Percentiles rank a stretch among this genome's conserved stretches.
Evolutionary conservation across 2,888 invertebrate species (phyloP).

Genomic region (Blastobasis adustella): DNA sequence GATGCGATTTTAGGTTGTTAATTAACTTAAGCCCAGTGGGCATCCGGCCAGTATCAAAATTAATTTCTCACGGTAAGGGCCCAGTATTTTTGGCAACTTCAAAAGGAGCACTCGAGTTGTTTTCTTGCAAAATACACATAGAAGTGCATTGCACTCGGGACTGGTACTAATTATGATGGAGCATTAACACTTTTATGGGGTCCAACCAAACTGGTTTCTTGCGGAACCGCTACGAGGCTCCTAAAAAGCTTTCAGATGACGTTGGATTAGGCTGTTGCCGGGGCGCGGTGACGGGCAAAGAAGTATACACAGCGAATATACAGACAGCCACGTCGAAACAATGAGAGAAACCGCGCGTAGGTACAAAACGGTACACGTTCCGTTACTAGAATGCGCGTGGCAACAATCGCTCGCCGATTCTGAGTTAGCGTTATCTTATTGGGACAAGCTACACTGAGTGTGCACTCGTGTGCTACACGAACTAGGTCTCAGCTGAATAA

Average conservation of each 20-base stretch:
- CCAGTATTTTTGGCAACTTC: too few species aligned
- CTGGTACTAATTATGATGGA: constrained; percentile 24
- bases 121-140: constrained; percentile 1
- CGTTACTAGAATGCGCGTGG: constrained; percentile 24
- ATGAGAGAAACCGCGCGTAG: background rate
- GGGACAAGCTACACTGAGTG: too few species aligned
- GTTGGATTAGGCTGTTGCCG: background rate
- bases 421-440: constrained; percentile 27
- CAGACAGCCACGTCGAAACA: background rate
- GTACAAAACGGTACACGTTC: constrained; percentile 7
- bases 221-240: constrained; percentile 23
- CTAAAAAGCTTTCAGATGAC: constrained; percentile 1
- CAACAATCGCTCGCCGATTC: constrained; percentile 24
- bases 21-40: constrained; percentile 19
- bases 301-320: background rate
- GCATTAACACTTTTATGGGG: constrained; percentile 28
- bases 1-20: constrained; percentile 11
- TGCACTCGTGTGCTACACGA: constrained; percentile 6
- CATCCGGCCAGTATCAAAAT: constrained; percentile 13
- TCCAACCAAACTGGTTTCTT: constrained; percentile 29
- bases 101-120: too few species aligned
- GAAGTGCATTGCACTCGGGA: constrained; percentile 18
- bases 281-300: background rate
- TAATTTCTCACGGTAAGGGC: background rate
- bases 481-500: constrained; percentile 39